Evolutionary conservation across 1,140 invertebrate species (phyloP), one percentile per base, ranked within the genome.

Genomic region (Macrostomum lignano): DNA sequence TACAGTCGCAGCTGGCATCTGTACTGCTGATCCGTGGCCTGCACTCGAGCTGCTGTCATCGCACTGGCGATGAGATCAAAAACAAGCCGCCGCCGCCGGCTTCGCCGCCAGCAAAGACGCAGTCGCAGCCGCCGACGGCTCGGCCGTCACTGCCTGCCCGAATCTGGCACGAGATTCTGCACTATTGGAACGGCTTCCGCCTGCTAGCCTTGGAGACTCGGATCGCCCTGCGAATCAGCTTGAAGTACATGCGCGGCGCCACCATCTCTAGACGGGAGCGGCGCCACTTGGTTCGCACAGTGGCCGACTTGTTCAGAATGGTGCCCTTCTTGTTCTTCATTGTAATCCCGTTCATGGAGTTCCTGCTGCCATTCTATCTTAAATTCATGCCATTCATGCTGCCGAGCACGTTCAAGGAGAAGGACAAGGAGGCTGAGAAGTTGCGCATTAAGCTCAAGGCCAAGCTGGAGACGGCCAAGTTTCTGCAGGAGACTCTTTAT

Each of bases 381-480:
- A 93, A 93, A 61, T 61, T 96, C 14, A 96, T 96, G 55, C 88
- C 91, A 17, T 73, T 73, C 33, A 81, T 96, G 75, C 61, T 98
- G 40, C 91, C 91, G 22, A 88, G 79, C 15, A 96, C 86, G 33
- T 98, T 98, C 63, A 73, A 86, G 61, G 81, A 79, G 15, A 65
- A 67, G 17, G 70, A 68, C 44, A 82, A 86, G 48, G 76, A 72
- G 52, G 69, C 69, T 36, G 28, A 10, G 10, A 36, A 14, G 21
- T 26, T 25, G 7, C 3, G 13, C 23, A 35, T 28, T 11, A 68
- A 71, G 38, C 60, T 96, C 26, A 79, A 84, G 60, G 71, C 86
- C 0, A 91, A 93, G 55, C 60, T 96, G 7, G 86, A 98, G 63
- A 88, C 93, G 74, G 86, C 86, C 0, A 96, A 94, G 53, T 96